Percentiles rank a stretch among this genome's conserved stretches.
These are phyloP conservation scores for Caenorhabditis panamensis DNA, from an alignment of 2,888 invertebrate genomes.

Conservation along the genomic window DNA sequence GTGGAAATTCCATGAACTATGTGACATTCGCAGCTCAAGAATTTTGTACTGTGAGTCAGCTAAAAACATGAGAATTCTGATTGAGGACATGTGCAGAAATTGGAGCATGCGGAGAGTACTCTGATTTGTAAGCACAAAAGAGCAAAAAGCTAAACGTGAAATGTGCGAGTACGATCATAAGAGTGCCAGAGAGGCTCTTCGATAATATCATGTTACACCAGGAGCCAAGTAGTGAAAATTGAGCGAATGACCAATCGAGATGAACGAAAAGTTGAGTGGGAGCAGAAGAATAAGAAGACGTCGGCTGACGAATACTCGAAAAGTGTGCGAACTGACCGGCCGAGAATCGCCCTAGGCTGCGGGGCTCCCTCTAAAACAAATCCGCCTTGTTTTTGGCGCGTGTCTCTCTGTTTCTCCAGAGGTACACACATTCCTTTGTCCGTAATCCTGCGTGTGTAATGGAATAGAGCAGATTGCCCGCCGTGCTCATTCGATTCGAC, in stretches of 20 bases:
- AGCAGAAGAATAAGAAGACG: too few species aligned
- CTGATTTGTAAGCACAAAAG: neutral
- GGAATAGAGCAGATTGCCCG: slow-evolving; percentile 25
- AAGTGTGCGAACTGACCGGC: slow-evolving; percentile 33
- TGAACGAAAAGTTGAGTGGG: slow-evolving; percentile 14
- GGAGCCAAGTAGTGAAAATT: neutral
- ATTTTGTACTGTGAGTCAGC: too few species aligned
- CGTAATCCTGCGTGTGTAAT: slow-evolving; percentile 32
- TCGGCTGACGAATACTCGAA: slow-evolving; percentile 37
- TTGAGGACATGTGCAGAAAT: neutral
- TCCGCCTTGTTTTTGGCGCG: neutral
- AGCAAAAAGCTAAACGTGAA: neutral
- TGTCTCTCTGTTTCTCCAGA: slow-evolving; percentile 21
- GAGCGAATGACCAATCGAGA: slow-evolving; percentile 26
- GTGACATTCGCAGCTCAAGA: too few species aligned
- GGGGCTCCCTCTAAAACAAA: neutral
- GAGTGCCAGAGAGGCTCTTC: slow-evolving; percentile 21
- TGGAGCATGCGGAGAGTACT: neutral
- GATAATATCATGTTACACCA: slow-evolving; percentile 36
- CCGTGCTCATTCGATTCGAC: slow-evolving; percentile 15
- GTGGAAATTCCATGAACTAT: too few species aligned
- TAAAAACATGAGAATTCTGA: too few species aligned
- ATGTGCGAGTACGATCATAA: slow-evolving; percentile 31
- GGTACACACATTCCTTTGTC: slow-evolving; percentile 2
- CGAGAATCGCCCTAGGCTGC: slow-evolving; percentile 21